Conservation (phyloP, 2,888 invertebrate species). For the Leucozona laternaria region DNA sequence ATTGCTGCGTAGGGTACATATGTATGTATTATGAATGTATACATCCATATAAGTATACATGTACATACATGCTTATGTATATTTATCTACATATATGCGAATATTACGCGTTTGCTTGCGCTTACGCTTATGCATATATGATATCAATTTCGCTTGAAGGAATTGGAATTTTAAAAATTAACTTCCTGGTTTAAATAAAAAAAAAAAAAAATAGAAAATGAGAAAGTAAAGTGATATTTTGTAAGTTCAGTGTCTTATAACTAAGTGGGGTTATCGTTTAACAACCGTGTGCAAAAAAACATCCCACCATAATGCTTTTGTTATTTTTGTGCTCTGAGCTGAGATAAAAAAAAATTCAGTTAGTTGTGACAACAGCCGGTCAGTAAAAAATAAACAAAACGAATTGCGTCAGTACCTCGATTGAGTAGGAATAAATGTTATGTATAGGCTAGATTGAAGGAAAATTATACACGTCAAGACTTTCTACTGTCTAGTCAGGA, state of each 20-base stretch:
- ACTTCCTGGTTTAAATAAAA: slow-evolving; percentile 1
- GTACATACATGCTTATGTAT: no score
- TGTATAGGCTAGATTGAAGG: background rate
- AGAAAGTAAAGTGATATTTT: slow-evolving; percentile 17
- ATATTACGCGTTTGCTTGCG: slow-evolving; percentile 2
- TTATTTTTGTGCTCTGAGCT: background rate
- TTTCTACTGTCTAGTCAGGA: background rate
- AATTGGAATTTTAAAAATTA: slow-evolving; percentile 9
- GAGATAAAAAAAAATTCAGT: background rate
- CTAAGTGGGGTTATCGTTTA: background rate
- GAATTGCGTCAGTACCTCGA: background rate
- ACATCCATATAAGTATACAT: background rate
- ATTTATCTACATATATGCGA: no score
- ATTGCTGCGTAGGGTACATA: slow-evolving; percentile 10
- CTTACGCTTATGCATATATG: background rate
- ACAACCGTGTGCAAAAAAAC: background rate
- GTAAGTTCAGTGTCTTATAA: slow-evolving; percentile 3
- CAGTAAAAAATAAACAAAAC: background rate
- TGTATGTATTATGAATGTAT: background rate
- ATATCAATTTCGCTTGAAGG: slow-evolving; percentile 22
- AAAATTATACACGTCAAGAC: background rate
- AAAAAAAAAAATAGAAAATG: background rate
- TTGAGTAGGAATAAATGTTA: no score
- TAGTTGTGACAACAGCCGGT: background rate
- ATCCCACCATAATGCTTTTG: background rate